Base-by-base conservation (phyloP, 2,797 vertebrate genomes). In the Pseudochaenichthys georgianus region DNA sequence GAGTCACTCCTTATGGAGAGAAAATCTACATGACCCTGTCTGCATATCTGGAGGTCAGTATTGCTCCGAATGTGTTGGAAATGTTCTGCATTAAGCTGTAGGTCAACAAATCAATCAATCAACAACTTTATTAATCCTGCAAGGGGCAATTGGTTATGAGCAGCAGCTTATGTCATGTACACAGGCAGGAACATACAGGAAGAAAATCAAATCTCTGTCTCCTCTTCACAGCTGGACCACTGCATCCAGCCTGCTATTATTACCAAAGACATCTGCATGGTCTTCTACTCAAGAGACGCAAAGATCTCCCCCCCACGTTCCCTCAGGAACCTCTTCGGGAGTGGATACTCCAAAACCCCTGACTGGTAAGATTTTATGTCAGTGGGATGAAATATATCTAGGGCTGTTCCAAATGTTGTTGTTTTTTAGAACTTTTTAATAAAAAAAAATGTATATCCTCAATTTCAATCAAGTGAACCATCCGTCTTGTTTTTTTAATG, bases 11-110 rank as follows among this genome's bases (percentile, higher is more conserved):
- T 0, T 99, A 97, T 0, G 97, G 98, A 85, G 98, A 99, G 90
- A 99, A 99, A 95, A 99, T 99, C 88, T 99, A 93, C 83, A 98
- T 99, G 98, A 99, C 98, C 45, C 89, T 99, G 76, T 99, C 98
- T 16, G 98, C 98, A 9, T 99, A 99, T 92, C 91, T 99, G 77
- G 98, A 99, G 97, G 98, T 99, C 75, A 92, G 96, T 76, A 7
- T 42, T 3, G 19, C 48, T 47, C 54, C 7, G 21, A 38, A 0
- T 5, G 2, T 60, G 12, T 60, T 47, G 5, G 0, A 38, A 51
- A 16, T 15, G 61, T 38, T 62, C 28, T 54, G 23, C 28, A 19
- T 10, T 48, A 0, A 17, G 3, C 31, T 66, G 8, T 28, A 1
- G 48, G 12, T 60, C 28, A 47, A 2, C 1, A 13, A 50, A 19